Base-by-base conservation (phyloP, 1,140 invertebrate genomes). In the Trigoniulus corallinus region DNA sequence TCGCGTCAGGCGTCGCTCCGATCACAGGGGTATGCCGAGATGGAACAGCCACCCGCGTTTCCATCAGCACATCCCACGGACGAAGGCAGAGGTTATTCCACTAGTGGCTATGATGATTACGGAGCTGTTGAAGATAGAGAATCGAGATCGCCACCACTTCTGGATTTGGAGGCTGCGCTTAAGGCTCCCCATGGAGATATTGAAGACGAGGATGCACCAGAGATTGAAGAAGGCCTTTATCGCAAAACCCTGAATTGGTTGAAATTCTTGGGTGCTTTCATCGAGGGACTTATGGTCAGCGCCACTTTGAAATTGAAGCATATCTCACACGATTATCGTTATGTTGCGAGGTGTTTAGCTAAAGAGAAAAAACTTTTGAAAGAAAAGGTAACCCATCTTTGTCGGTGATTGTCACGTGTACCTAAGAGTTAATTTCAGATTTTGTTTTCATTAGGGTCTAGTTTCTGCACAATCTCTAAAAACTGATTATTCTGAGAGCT, bases 311-410 rank as follows among this genome's bases (percentile, higher is more conserved):
- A 81, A 53, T 68, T 96, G 29, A 93, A 96, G 70, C 74, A 73
- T 54, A 82, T 91, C 53, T 96, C 92, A 0, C 74, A 81, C 26
- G 89, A 96, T 67, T 95, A 96, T 69, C 75, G 93, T 58, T 92
- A 89, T 62, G 85, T 98, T 0, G 82, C 89, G 4, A 77, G 79
- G 44, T 66, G 68, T 43, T 64, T 78, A 21, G 60, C 68, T 7
- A 61, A 68, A 43, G 74, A 78, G 61, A 93, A 93, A 66, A 83
- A 82, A 63, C 64, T 77, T 48, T 69, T 94, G 1, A 95, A 94
- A 75, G 51, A 61, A 47, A 59, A 62, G 29, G 50, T 51, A 51
- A 3, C 4, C n/a, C 12, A 18, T 44, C 18, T 24, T 7, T 24
- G 4, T 44, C 18, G 42, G 7, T 20, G 15, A 7, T 34, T 34